Evolutionary conservation across 2,888 invertebrate species (phyloP).

Genomic region (Philereme vetulata): DNA sequence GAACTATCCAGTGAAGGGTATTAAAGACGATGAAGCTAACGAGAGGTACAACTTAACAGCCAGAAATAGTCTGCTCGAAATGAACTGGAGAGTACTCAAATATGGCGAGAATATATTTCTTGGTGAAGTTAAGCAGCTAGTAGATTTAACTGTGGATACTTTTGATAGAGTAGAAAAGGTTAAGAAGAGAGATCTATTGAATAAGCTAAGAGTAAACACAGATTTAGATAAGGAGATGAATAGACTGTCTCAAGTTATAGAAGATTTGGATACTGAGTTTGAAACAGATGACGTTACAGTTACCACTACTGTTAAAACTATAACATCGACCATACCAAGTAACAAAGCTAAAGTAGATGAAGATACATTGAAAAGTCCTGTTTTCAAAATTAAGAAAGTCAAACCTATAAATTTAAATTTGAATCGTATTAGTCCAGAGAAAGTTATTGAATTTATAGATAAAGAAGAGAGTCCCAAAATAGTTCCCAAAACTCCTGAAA

Average conservation of each 20-base stretch:
- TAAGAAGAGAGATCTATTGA: constrained; percentile 56
- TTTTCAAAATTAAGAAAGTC: constrained; percentile 70
- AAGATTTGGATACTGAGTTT: constrained; percentile 65
- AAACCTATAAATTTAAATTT: constrained; percentile 60
- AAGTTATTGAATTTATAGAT: constrained; percentile 28
- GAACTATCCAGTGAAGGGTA: constrained; percentile 48
- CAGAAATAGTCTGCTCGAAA: constrained; percentile 70
- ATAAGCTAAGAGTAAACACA: constrained; percentile 59
- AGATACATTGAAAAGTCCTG: constrained; percentile 60
- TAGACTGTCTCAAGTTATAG: constrained; percentile 71
- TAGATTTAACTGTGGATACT: constrained; percentile 63
- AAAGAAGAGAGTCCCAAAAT: constrained; percentile 29
- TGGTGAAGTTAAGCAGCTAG: constrained; percentile 73
- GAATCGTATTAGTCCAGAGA: constrained; percentile 35
- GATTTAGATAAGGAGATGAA: constrained; percentile 78
- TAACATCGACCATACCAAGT: constrained; percentile 44
- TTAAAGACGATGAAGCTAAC: constrained; percentile 64
- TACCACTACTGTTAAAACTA: constrained; percentile 44
- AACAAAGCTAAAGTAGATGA: constrained; percentile 52
- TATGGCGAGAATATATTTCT: constrained; percentile 77
- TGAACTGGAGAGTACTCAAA: constrained; percentile 78
- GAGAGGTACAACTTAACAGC: constrained; percentile 70
- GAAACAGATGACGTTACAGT: constrained; percentile 49
- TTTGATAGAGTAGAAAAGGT: constrained; percentile 58
- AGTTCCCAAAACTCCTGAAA: constrained; percentile 50